These are phyloP conservation scores for Myotis brandtii DNA, from an alignment of 2,113 vertebrate genomes.

Conservation along the genomic window DNA sequence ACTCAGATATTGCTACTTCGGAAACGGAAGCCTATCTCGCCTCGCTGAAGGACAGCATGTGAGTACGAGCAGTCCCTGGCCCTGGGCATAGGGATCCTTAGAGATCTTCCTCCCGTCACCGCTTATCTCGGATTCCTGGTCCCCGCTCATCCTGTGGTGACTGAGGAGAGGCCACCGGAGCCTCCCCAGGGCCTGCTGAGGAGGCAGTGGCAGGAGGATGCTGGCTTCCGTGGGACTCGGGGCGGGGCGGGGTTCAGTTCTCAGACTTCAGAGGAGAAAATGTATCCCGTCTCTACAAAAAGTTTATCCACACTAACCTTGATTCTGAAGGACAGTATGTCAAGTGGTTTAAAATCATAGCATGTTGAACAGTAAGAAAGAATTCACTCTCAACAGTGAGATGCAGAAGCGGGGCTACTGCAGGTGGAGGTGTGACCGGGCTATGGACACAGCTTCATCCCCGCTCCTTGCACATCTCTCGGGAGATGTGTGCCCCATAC, in stretches of 20 bases:
- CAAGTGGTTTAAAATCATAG: not conserved
- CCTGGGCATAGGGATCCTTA: fast-evolving
- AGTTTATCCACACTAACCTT: not conserved
- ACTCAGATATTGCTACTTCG: constrained; percentile 84
- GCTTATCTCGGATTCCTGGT: fast-evolving
- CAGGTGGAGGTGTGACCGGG: not conserved
- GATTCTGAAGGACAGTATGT: not conserved
- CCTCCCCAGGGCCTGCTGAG: fast-evolving
- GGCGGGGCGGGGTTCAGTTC: fast-evolving
- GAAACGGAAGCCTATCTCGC: constrained; percentile 85
- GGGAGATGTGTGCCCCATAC: not conserved
- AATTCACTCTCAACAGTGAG: not conserved
- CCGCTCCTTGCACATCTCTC: fast-evolving
- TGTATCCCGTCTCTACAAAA: not conserved
- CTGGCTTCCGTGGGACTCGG: fast-evolving
- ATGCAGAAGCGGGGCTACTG: fast-evolving
- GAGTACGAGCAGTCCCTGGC: constrained; percentile 67
- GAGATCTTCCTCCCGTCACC: no score
- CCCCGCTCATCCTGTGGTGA: fast-evolving
- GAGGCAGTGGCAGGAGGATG: fast-evolving
- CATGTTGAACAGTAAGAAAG: not conserved
- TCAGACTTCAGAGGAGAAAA: not conserved
- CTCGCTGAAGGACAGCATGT: constrained; percentile 83
- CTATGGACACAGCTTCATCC: not conserved
- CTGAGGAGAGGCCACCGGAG: fast-evolving